A percentile compares a stretch with the other conserved stretches of the same genome.
These are phyloP conservation scores for Peromyscus nudipes DNA, from an alignment of 2,797 vertebrate species.

Conservation along the genomic window DNA sequence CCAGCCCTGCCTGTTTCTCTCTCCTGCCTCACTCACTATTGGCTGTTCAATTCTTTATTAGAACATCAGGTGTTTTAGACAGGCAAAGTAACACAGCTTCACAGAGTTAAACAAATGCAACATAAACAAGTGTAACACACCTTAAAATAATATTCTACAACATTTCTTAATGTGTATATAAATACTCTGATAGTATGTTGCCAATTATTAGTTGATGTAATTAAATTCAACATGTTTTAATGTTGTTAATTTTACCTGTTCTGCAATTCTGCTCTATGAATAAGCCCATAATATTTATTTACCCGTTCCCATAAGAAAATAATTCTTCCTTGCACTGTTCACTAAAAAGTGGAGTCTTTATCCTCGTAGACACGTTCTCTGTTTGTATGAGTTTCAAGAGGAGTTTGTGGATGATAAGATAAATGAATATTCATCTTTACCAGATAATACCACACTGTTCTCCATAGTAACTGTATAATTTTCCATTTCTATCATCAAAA, in stretches of 20 bases:
- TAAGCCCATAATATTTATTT: neutral
- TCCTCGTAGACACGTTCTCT: neutral
- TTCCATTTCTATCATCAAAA: neutral
- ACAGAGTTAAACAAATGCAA: too few relatives aligned
- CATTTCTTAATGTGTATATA: neutral
- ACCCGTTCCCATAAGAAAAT: neutral
- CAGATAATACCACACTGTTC: neutral
- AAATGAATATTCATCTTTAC: neutral
- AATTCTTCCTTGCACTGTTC: slow-evolving; percentile 33
- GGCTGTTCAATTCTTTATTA: too few relatives aligned
- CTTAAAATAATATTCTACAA: too few relatives aligned
- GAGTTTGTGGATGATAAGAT: neutral
- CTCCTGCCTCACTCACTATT: too few relatives aligned
- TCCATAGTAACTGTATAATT: neutral
- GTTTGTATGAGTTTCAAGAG: neutral
- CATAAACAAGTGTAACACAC: too few relatives aligned
- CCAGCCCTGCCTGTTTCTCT: too few relatives aligned
- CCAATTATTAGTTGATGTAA: neutral
- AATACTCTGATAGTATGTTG: neutral
- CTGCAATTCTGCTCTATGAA: neutral
- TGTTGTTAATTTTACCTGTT: neutral
- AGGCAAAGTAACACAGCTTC: too few relatives aligned
- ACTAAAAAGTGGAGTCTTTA: neutral
- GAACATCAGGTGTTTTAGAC: too few relatives aligned
- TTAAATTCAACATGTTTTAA: neutral